A percentile compares a stretch with the other conserved stretches of the same genome.
phyloP scores from a whole-genome alignment of 2,797 vertebrate genomes.

The Arctocebus calabarensis region DNA sequence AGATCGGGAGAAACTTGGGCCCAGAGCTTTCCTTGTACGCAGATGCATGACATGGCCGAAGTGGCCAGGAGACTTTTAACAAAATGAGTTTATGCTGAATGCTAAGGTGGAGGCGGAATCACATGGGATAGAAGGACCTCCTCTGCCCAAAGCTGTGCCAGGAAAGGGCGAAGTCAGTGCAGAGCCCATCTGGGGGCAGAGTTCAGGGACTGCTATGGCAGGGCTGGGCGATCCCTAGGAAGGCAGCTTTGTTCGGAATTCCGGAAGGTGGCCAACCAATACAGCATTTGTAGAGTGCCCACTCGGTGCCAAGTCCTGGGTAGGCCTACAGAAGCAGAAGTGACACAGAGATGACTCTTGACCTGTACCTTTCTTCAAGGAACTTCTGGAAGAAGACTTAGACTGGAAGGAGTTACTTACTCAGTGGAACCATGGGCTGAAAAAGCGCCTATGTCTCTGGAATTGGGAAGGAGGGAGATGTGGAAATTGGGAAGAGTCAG shows the following conservation, averaged over 20 bases:
- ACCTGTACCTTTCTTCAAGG: neutral
- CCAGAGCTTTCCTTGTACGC: neutral
- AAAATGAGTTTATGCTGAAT: neutral
- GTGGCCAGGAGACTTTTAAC: neutral
- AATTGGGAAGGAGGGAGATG: neutral
- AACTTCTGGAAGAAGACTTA: neutral
- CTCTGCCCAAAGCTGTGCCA: neutral
- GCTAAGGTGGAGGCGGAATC: neutral
- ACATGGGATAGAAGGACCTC: neutral
- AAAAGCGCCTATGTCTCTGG: neutral
- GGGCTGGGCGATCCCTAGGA: neutral
- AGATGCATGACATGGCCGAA: constrained; percentile 10
- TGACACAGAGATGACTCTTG: neutral
- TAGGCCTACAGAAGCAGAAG: neutral
- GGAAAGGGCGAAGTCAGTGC: neutral
- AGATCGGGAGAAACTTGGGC: neutral
- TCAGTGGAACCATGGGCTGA: neutral
- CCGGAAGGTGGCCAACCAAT: neutral
- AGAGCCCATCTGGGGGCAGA: neutral
- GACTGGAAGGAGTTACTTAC: neutral
- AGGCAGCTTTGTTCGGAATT: neutral
- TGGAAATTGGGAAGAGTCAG: neutral
- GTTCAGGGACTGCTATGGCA: neutral
- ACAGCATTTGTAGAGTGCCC: neutral
- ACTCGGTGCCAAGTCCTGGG: neutral